Evolutionary conservation across 2,888 invertebrate species (phyloP).

Genomic region (Perdita meconis): DNA sequence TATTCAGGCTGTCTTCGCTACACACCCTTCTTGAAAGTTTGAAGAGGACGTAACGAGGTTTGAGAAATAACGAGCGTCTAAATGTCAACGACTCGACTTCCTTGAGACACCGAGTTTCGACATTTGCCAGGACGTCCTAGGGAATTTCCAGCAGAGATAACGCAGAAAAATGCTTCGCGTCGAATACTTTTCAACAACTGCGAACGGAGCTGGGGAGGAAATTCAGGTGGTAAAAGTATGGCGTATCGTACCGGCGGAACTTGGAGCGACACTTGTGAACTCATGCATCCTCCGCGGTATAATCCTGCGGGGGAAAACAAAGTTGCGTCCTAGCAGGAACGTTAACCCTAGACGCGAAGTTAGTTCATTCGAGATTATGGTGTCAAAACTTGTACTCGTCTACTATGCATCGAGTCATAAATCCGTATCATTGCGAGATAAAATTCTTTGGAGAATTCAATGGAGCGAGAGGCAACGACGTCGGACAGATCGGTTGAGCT

Average conservation of each 20-base stretch:
- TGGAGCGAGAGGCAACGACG: not conserved
- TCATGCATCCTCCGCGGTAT: slow-evolving; percentile 12
- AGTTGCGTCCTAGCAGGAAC: slow-evolving; percentile 18
- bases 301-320: slow-evolving; percentile 19
- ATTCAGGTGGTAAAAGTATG: not conserved
- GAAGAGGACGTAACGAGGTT: not conserved
- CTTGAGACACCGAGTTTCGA: slow-evolving; percentile 12
- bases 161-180: not conserved
- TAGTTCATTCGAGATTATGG: slow-evolving; percentile 44
- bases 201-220: not conserved
- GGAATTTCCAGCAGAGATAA: slow-evolving; percentile 5
- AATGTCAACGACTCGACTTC: not conserved
- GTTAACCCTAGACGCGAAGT: slow-evolving; percentile 33
- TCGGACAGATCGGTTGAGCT: not conserved
- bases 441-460: slow-evolving; percentile 7
- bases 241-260: not conserved
- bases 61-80: not conserved
- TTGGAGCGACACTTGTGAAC: slow-evolving; percentile 14
- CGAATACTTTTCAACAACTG: not conserved
- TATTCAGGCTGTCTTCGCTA: too few relatives aligned
- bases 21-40: too few relatives aligned
- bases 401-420: slow-evolving; percentile 4
- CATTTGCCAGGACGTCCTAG: not conserved
- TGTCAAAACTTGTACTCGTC: slow-evolving; percentile 37
- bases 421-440: not conserved